Base-by-base conservation (phyloP, 2,888 invertebrate species). In the Sicus ferrugineus region DNA sequence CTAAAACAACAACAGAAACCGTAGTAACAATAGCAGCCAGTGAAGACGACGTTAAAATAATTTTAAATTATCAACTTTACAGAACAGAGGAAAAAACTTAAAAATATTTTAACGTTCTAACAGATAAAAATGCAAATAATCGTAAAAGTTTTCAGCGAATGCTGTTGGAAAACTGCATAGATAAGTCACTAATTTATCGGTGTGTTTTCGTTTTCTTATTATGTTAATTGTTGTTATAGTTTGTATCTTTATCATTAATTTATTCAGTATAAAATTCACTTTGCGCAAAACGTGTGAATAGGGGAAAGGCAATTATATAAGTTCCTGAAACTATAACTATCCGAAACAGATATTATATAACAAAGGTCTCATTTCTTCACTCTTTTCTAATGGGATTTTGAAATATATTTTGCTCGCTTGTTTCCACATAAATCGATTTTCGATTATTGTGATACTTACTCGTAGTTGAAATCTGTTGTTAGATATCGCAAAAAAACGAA, bases 121-220 rank as follows among this genome's bases (percentile, higher is more conserved):
- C 52, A 61, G 61, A 68, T 54, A 61, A 68, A 38, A 56, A 63
- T 63, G 63, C 56, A 62, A 68, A 63, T 62, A 46, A 52, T 54
- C 56, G 63, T 68, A 62, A 68, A 42, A 52, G 50, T 50, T 68
- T 66, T 38, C 48, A 56, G 38, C 50, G 34, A 28, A 59, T 23
- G 31, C 58, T 59, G 28, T 56, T 56, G 26, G 54, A 62, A 59
- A 73, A 70, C 42, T 71, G 70, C 71, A 72, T 73, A 74, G 74
- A 74, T 74, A 74, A 54, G 52, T 56, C 58, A 63, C 68, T 74
- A 72, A 74, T 74, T 72, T 71, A 73, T 74, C 71, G 65, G 71
- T 68, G 38, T 67, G 67, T 71, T 70, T 66, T 28, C 19, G n/a
- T n/a, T n/a, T 46, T 28, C 4, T 30, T 23, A 16, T 42, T 16